These are phyloP conservation scores for Anser cygnoides DNA, from an alignment of 2,113 vertebrate species.

Conservation along the genomic window DNA sequence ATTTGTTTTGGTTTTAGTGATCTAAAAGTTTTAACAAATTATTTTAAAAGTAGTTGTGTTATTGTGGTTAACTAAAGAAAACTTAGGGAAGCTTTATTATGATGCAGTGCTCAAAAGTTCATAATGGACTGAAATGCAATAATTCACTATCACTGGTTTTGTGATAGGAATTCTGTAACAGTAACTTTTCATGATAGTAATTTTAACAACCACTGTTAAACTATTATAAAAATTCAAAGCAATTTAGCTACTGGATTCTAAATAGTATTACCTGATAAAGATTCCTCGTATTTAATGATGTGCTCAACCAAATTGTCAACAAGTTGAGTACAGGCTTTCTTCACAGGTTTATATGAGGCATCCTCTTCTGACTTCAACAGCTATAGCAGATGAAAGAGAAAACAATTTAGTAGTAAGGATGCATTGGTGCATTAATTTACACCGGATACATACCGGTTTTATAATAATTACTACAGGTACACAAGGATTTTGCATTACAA, in stretches of 20 bases:
- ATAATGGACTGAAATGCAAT: background rate
- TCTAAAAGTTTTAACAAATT: background rate
- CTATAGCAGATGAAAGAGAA: conserved; percentile 68
- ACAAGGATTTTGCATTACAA: background rate
- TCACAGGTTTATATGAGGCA: conserved; percentile 95
- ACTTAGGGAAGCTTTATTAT: background rate
- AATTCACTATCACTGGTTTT: background rate
- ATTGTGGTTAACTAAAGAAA: background rate
- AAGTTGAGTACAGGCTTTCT: conserved; percentile 97
- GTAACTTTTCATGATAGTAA: background rate
- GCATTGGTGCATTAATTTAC: background rate
- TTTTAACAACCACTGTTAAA: background rate
- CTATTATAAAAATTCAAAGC: background rate
- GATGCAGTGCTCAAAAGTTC: background rate
- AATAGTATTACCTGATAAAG: conserved; percentile 87
- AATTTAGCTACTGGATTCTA: background rate
- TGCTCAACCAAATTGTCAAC: conserved; percentile 99
- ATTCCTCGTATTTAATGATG: conserved; percentile 98
- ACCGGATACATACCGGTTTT: background rate
- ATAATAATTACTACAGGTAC: background rate
- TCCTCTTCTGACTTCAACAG: conserved; percentile 97
- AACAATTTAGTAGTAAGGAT: background rate
- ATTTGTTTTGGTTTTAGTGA: background rate
- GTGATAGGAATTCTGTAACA: background rate
- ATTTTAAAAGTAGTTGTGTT: background rate